Conservation (phyloP, 1,140 invertebrate genomes). For the Panulirus ornatus region DNA sequence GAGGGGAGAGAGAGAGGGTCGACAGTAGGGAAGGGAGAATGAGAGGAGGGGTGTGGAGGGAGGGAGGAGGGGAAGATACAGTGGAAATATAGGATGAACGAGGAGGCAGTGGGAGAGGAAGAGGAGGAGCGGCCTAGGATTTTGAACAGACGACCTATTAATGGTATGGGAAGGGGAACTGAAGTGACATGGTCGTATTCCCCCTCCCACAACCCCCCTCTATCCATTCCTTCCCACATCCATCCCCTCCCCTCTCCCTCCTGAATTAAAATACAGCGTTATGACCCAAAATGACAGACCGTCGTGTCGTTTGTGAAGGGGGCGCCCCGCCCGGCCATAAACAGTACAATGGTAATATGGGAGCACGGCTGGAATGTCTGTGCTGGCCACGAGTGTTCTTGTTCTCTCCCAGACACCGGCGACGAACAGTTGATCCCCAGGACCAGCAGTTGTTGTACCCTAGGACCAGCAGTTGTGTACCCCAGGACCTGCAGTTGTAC, state of each 20-base stretch:
- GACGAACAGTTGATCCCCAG: no score
- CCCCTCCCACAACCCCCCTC: no score
- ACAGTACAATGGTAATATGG: neutral
- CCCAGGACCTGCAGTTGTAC: no score
- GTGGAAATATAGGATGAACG: neutral
- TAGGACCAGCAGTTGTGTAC: no score
- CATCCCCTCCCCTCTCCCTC: neutral
- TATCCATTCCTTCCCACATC: no score
- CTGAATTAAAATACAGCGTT: slow-evolving; percentile 37
- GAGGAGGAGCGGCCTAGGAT: neutral
- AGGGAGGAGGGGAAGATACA: no score
- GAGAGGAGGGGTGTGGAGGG: neutral
- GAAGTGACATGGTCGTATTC: no score
- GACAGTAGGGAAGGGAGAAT: neutral
- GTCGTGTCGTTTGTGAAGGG: neutral
- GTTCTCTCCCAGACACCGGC: no score
- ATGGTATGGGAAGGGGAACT: no score
- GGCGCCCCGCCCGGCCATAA: neutral
- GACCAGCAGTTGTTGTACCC: no score
- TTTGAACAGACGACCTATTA: no score
- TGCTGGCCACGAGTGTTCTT: neutral
- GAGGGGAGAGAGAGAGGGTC: neutral
- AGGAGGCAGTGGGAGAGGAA: neutral
- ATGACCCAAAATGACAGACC: slow-evolving; percentile 27
- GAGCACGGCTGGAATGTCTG: neutral